These are phyloP conservation scores for Lipophrys pholis DNA, from an alignment of 2,113 vertebrate species.

Conservation along the genomic window DNA sequence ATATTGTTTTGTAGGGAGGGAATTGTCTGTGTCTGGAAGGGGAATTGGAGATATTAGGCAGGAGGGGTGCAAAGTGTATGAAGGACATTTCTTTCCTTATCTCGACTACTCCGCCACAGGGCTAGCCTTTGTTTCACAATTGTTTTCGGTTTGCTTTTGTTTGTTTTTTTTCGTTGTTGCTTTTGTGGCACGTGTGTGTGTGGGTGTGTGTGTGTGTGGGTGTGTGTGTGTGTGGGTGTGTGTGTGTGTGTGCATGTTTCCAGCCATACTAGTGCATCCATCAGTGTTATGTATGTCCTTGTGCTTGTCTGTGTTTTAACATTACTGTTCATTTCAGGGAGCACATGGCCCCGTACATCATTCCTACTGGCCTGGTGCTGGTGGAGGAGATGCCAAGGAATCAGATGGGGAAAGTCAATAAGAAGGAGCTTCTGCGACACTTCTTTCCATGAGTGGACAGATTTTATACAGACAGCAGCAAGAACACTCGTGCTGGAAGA, in stretches of 20 bases:
- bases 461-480: background rate
- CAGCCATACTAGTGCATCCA: constrained; percentile 5
- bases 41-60: constrained; percentile 68
- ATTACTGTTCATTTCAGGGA: constrained; percentile 82
- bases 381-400: constrained; percentile 93
- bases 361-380: constrained; percentile 90
- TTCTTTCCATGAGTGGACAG: constrained; percentile 80
- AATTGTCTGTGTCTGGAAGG: constrained; percentile 75
- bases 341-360: constrained; percentile 86
- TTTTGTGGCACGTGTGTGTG: constrained; percentile 7
- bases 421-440: constrained; percentile 88
- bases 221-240: constrained; percentile 3
- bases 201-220: constrained; percentile 11
- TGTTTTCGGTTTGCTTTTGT: constrained; percentile 45
- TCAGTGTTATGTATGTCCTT: constrained; percentile 27
- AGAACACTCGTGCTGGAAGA: constrained; percentile 19
- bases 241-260: constrained; percentile 14
- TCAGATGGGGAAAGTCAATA: constrained; percentile 98
- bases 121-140: constrained; percentile 72
- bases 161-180: constrained; percentile 19
- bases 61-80: constrained; percentile 64
- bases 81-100: constrained; percentile 79
- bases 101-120: constrained; percentile 68
- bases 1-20: constrained; percentile 77
- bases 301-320: constrained; percentile 40